Base-by-base conservation (phyloP, 2,888 invertebrate genomes). In the Dascillus cervinus region DNA sequence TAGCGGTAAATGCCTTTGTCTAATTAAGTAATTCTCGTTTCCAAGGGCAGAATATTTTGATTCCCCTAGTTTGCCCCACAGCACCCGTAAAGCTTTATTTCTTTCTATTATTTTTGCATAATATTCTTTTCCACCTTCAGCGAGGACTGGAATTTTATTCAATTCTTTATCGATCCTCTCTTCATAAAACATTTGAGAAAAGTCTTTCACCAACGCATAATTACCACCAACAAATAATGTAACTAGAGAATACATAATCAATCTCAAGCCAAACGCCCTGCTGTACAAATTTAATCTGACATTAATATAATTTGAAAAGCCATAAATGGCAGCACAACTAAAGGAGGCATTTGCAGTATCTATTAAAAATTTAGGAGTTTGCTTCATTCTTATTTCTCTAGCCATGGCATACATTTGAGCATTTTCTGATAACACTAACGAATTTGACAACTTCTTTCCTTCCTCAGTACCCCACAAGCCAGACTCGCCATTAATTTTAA, bases 371-470 rank as follows among this genome's bases (percentile, higher is more conserved):
- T 77, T 73, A 35, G 72, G 61, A 20, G 75, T 75, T 39, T 75
- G 69, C 2, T 73, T 58, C 63, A 76, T 73, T 34, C 80, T 57
- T 29, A 90, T 72, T 60, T 87, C 80, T 46, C 79, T 71, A 34
- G 85, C 86, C 13, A 90, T 75, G 1, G 81, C 87, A 68, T 85
- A 90, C 37, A 82, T 69, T 58, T 87, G 79, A 5, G 85, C 88
- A 39, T 80, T 75, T 40, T 85, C 82, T 8, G 82, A 79, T n/a
- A 90, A 56, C 2, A 85, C 60, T 13, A 89, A 54, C 0, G 86
- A 73, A 8, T 82, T 64, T 27, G 77, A 62, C 23, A 90, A 65
- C 32, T 74, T 60, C 44, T 72, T 59, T 0, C 81, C 83, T 34
- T 67, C 70, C 34, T 75, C 71, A 1, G 77, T 68, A 17, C 67